phyloP scores from a whole-genome alignment of 2,113 vertebrate genomes.

The Telmatochromis brachygnathus region DNA sequence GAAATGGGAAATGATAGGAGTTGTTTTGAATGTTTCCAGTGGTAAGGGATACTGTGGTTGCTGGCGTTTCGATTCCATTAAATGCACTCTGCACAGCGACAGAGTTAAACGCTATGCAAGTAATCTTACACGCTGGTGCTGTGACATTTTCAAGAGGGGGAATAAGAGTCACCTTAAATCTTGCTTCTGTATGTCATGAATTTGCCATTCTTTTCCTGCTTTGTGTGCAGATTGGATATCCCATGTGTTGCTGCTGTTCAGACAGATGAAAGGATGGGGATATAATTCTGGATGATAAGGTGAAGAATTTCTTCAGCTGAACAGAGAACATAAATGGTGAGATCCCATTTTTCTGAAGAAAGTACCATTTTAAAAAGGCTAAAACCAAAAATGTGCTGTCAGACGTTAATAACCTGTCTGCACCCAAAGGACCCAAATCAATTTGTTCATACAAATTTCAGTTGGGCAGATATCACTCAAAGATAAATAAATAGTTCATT shows the following conservation, averaged over 20 bases:
- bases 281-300: conserved; percentile 29
- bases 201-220: background rate
- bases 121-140: background rate
- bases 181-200: background rate
- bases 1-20: conserved; percentile 30
- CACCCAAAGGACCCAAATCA: background rate
- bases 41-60: background rate
- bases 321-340: conserved; percentile 39
- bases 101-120: background rate
- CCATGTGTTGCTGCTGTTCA: background rate
- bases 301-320: conserved; percentile 26
- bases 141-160: background rate
- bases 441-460: background rate
- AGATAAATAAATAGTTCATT: background rate
- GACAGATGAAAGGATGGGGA: conserved; percentile 14
- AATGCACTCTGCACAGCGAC: background rate
- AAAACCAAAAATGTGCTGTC: background rate
- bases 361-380: background rate
- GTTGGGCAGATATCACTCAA: background rate
- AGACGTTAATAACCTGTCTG: background rate
- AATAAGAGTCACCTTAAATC: background rate
- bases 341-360: background rate
- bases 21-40: background rate
- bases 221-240: background rate
- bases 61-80: background rate